phyloP scores from a whole-genome alignment of 2,888 invertebrate genomes.

The Caenorhabditis virilis region DNA sequence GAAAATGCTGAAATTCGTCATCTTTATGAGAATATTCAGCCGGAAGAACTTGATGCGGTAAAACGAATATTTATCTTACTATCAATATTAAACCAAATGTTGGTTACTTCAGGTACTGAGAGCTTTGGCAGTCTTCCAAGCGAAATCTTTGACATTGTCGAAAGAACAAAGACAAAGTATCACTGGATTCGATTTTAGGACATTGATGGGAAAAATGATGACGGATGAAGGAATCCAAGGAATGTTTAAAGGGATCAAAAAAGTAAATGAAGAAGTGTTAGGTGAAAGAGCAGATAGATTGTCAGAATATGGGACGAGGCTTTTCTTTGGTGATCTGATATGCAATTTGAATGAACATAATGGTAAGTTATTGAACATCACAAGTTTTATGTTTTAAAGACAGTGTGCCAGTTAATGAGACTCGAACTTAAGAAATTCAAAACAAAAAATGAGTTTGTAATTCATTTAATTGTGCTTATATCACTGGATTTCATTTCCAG shows the following conservation, averaged over 20 bases:
- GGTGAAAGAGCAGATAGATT: conserved; percentile 14
- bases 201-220: conserved; percentile 5
- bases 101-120: conserved; percentile 13
- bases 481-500: no score
- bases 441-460: no score
- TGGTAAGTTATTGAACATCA: no score
- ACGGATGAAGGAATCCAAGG: conserved; percentile 6
- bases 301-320: conserved; percentile 9
- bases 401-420: no score
- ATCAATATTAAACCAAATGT: no score
- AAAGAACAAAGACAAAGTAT: conserved; percentile 10
- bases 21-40: conserved; percentile 19
- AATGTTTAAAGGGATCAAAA: conserved; percentile 1
- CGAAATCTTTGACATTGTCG: conserved; percentile 6
- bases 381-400: no score
- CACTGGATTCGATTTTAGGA: conserved; percentile 9
- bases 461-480: no score
- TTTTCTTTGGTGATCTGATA: conserved; percentile 16
- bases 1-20: conserved; percentile 20
- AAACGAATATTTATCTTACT: background rate
- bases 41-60: conserved; percentile 14
- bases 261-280: conserved; percentile 6
- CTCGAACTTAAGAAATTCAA: background rate
- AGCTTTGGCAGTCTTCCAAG: conserved; percentile 20
- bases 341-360: conserved; percentile 20